A percentile compares a stretch with the other conserved stretches of the same genome.
Evolutionary conservation across 1,140 invertebrate species (phyloP).

Genomic region (Neuroterus valhalla): DNA sequence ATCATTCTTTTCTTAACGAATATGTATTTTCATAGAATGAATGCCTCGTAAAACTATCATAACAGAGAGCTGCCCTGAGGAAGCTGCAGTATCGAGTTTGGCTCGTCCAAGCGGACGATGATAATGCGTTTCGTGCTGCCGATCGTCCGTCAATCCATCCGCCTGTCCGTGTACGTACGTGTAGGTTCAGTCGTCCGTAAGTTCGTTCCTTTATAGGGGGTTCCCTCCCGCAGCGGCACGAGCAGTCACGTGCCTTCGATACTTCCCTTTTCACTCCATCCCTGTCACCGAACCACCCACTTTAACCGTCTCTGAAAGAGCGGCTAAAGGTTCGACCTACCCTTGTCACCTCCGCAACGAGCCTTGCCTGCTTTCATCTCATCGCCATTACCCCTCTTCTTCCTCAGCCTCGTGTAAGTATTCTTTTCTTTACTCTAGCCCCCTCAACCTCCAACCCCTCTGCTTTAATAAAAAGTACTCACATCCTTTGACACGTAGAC

Average conservation of each 20-base stretch:
- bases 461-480: background rate
- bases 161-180: slow-evolving; percentile 41
- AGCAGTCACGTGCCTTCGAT: slow-evolving; percentile 64
- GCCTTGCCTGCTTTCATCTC: slow-evolving; percentile 47
- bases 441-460: background rate
- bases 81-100: slow-evolving; percentile 7
- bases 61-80: background rate
- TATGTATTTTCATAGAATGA: no score
- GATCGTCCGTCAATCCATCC: slow-evolving; percentile 51
- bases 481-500: background rate
- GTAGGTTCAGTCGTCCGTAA: slow-evolving; percentile 40
- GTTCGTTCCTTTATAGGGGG: slow-evolving; percentile 53
- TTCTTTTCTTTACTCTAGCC: background rate
- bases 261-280: slow-evolving; percentile 53
- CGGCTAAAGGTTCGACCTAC: slow-evolving; percentile 49
- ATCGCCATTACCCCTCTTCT: slow-evolving; percentile 29
- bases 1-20: no score
- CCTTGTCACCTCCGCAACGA: slow-evolving; percentile 50
- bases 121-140: slow-evolving; percentile 55
- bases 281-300: slow-evolving; percentile 66
- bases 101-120: slow-evolving; percentile 29
- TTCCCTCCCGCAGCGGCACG: slow-evolving; percentile 59
- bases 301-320: slow-evolving; percentile 54
- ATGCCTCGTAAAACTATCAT: no score
- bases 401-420: slow-evolving; percentile 13